Conservation (phyloP, 1,140 invertebrate genomes). For the Sarcophaga bullata region DNA sequence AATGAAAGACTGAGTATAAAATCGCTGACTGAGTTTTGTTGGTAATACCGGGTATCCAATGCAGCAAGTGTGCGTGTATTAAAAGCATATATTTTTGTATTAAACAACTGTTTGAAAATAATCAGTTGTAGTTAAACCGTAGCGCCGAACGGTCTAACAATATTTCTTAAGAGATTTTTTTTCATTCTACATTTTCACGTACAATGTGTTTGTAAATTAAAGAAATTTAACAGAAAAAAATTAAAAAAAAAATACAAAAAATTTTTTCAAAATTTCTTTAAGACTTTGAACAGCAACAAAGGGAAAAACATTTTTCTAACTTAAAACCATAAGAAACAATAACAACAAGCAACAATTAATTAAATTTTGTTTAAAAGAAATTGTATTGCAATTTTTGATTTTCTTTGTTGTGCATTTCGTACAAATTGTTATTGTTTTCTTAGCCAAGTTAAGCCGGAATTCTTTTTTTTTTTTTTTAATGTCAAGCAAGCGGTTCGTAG, state of each 20-base stretch:
- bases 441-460: too few relatives aligned
- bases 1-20: too few relatives aligned
- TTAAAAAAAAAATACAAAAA: not conserved
- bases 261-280: too few relatives aligned
- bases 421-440: too few relatives aligned
- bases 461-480: too few relatives aligned
- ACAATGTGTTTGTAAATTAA: not conserved
- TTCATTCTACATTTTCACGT: not conserved
- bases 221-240: not conserved
- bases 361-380: not conserved
- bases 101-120: conserved; percentile 39
- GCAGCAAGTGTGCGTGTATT: not conserved
- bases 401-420: too few relatives aligned
- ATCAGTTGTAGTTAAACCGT: conserved; percentile 40
- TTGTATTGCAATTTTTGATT: too few relatives aligned
- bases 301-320: not conserved
- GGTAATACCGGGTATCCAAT: conserved; percentile 4
- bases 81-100: conserved; percentile 23
- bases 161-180: not conserved
- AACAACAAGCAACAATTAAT: too few relatives aligned
- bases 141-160: conserved; percentile 39
- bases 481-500: too few relatives aligned
- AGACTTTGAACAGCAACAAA: not conserved
- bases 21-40: conserved; percentile 9
- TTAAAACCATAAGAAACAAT: too few relatives aligned